Base-by-base conservation (phyloP, 2,888 invertebrate genomes). In the Oligia latruncula region DNA sequence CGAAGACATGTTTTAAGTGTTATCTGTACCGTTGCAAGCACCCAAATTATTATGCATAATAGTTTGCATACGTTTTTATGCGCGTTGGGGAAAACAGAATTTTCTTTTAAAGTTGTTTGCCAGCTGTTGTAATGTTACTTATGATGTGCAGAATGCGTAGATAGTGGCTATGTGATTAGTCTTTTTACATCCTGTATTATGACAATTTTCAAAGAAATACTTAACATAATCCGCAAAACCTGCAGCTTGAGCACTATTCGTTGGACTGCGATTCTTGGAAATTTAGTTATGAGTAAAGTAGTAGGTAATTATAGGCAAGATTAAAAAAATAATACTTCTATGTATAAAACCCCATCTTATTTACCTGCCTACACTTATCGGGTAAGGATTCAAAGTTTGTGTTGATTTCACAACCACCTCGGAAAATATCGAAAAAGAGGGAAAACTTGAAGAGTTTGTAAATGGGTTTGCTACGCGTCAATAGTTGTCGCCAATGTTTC, bases 401-500 rank as follows among this genome's bases (percentile, higher is more conserved):
- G 6, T 49, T 43, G 29, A 40, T 82, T 49, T 68, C 23, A 68
- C 62, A 46, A 68, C 13, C 29, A 29, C 20, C 8, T 55, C 29
- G 23, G 29, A 49, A 49, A 81, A 79, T 20, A 49, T 20, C n/a
- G 29, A 68, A 46, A 62, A 68, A 64, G 2, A 46, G n/a, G 43
- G 15, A 58, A 55, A 74, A 46, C 68, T 82, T 74, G 52, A 23
- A n/a, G 29, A 64, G 73, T 64, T 60, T 55, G 40, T 65, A 58
- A 82, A 64, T 74, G 46, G 79, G 46, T n/a, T 4, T 40, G 40
- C 20, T 15, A 40, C 82, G n/a, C 29, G 55, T 64, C 70, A 64
- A 49, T 70, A 64, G 65, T 55, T 40, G 20, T 68, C 55, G n/a
- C 49, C 71, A 64, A 77, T 60, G 55, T 83, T 46, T 40, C 5